Evolutionary conservation across 2,888 invertebrate genomes (phyloP), one percentile per base, ranked within the genome.

Genomic region (Perdita meconis): DNA sequence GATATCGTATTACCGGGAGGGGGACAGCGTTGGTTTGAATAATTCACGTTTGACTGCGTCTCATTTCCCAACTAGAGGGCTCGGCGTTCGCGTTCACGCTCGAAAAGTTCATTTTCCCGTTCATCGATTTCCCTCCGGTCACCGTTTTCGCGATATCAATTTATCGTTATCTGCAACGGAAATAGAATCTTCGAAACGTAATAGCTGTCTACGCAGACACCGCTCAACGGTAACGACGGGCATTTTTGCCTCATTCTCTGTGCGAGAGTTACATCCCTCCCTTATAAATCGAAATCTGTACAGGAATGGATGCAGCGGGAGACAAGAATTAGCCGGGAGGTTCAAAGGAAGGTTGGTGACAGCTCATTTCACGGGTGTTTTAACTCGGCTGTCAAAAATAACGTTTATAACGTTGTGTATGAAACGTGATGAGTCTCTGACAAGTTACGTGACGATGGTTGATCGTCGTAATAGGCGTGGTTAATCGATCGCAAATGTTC

Each of bases 81-180:
- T 24, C 34, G 26, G 22, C 24, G 44, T n/a, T 40, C 51, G 36
- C 19, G 75, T 60, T 75, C 59, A 65, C 73, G 75, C 73, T 72
- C 60, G 75, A 60, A 75, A 73, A 75, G 75, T 75, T 75, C 73
- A 72, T 75, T 75, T 75, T 75, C 75, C 60, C 66, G 75, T 75
- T 60, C 75, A 73, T 75, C 75, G 73, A 72, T 75, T 65, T 47
- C 60, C 55, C 44, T 22, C 30, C n/a, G 22, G 22, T 19, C 51
- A 16, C 36, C 47, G n/a, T 56, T 38, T 59, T 47, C 44, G 44
- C 22, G 65, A 65, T 65, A 75, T 75, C 75, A 75, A 75, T 75
- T 75, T 66, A 72, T 72, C 60, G 53, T 53, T 60, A 72, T 55
- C 72, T 65, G 59, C 38, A 30, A 57, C 65, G 65, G 65, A 65